These are phyloP conservation scores for Rhegmatorhina hoffmannsi DNA, from an alignment of 2,113 vertebrate genomes.

Conservation along the genomic window DNA sequence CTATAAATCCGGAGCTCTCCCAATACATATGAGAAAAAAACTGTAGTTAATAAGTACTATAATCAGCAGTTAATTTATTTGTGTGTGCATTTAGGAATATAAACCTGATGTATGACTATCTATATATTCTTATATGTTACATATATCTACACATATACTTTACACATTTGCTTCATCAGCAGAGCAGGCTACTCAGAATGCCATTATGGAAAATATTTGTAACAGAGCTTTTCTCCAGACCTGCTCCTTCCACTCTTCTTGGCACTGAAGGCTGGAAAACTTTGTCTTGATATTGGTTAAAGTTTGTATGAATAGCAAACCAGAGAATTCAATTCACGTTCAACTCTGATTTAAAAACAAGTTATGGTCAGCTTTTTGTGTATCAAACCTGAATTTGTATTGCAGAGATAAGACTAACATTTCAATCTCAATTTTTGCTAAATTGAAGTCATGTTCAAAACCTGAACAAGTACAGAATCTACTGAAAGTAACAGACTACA, in stretches of 20 bases:
- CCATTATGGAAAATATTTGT: neutral
- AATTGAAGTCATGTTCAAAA: neutral
- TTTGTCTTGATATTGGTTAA: slow-evolving; percentile 37
- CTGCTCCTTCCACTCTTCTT: neutral
- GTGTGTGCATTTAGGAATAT: neutral
- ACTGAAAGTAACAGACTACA: neutral
- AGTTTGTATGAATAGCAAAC: slow-evolving; percentile 51
- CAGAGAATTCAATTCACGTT: slow-evolving; percentile 27
- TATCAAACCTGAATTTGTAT: neutral
- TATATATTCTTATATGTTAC: neutral
- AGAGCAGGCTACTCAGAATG: neutral
- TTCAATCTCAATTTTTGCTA: neutral
- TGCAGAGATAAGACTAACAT: neutral
- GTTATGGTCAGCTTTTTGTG: neutral
- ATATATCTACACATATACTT: neutral
- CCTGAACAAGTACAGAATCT: neutral
- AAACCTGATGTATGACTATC: neutral
- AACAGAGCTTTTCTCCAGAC: slow-evolving; percentile 24
- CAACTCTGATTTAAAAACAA: slow-evolving; percentile 42
- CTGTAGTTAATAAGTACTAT: neutral
- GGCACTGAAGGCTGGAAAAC: slow-evolving; percentile 35
- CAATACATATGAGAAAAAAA: neutral
- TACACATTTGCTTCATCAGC: neutral
- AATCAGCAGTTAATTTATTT: neutral
- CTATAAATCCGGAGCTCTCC: neutral